Percentiles rank a stretch among this genome's conserved stretches.
phyloP scores from a whole-genome alignment of 2,888 invertebrate species.

The Drosophila emarginata region DNA sequence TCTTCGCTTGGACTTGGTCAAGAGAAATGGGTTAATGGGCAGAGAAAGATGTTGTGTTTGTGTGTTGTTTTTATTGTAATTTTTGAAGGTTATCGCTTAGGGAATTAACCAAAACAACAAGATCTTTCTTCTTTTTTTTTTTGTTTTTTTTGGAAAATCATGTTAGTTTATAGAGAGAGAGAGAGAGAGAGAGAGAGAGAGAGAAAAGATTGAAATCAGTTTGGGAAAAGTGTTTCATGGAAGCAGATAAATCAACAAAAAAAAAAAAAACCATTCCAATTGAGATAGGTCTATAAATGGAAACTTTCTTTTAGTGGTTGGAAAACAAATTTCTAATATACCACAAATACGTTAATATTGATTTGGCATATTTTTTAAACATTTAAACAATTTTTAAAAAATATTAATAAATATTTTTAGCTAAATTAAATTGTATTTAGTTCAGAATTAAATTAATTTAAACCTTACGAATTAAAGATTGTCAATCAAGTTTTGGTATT shows the following conservation, averaged over 20 bases:
- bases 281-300: background rate
- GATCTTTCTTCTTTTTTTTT: background rate
- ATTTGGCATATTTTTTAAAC: no score
- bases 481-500: no score
- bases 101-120: slow-evolving; percentile 1
- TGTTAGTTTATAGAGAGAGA: background rate
- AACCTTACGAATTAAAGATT: no score
- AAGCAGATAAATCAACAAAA: background rate
- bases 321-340: no score
- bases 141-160: background rate
- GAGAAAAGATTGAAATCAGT: background rate
- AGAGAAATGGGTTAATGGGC: slow-evolving; percentile 71
- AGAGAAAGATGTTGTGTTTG: slow-evolving; percentile 13
- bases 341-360: no score
- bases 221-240: background rate
- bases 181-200: no score
- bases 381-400: no score
- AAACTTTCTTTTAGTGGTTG: background rate
- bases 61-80: slow-evolving; percentile 23
- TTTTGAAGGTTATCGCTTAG: slow-evolving; percentile 19
- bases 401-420: no score
- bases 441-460: no score
- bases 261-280: background rate
- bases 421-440: no score
- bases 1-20: slow-evolving; percentile 45